Evolutionary conservation across 2,797 vertebrate species (phyloP), one percentile per base, ranked within the genome.

Genomic region (Spinus pinus): DNA sequence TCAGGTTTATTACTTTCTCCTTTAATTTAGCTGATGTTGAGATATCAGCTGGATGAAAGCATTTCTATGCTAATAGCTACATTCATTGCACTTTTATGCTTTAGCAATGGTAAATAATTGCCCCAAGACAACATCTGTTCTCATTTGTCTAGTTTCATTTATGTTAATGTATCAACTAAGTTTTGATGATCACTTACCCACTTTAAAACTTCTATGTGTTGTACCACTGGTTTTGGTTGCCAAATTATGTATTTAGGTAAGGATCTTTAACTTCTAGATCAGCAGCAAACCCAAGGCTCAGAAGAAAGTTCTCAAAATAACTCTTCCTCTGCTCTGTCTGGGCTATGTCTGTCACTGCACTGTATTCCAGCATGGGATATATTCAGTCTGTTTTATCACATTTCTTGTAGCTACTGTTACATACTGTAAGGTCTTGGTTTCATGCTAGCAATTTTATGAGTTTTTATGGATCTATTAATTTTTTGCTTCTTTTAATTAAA

Each of bases 111-210:
- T 60, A 93, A 93, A 86, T 91, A 91, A 88, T 90, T 0, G 3
- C 88, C 94, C 42, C 35, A 88, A 93, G 75, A 90, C 51, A 92
- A 23, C 72, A 84, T 71, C 65, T 93, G 79, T 74, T 86, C 86
- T 86, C 75, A 62, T 89, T 88, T 86, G 54, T 90, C 81, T 87
- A 21, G 53, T 90, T 95, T 86, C 65, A 86, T 85, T 94, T 92
- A 78, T 78, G 41, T 72, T 93, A 78, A 75, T 69, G 19, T 78
- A 53, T 37, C 74, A 90, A 83, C 46, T 49, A 28, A 81, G 70
- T 89, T 94, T 53, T 67, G 51, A 53, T 90, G 86, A 75, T 90
- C 33, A 66, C 41, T 67, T 91, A 35, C 11, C 57, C 67, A 22
- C 62, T 81, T 83, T 75, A 91, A 70, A 92, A 72, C 54, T 89